Conservation (phyloP, 2,888 invertebrate species). For the Anagyrus pseudococci region DNA sequence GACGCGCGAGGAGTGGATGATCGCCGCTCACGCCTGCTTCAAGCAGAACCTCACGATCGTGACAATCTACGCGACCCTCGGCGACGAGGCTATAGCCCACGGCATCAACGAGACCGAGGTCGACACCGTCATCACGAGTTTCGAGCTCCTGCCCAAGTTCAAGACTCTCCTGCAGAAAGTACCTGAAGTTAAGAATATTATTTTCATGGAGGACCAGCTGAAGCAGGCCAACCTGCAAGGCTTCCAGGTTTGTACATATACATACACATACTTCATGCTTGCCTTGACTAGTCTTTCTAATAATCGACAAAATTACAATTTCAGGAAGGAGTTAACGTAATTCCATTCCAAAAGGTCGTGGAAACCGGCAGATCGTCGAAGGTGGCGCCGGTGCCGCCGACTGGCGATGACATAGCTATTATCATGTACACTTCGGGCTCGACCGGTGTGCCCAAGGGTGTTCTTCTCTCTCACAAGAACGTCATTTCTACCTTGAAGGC, state of each 20-base stretch:
- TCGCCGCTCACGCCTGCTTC: conserved; percentile 95
- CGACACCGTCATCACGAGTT: conserved; percentile 89
- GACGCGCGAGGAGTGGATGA: conserved; percentile 97
- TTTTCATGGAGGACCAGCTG: conserved; percentile 90
- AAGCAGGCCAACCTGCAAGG: conserved; percentile 73
- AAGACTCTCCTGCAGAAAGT: conserved; percentile 76
- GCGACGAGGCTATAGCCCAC: conserved; percentile 95
- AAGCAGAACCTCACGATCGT: conserved; percentile 86
- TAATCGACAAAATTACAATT: conserved; percentile 8
- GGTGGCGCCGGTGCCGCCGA: conserved; percentile 65
- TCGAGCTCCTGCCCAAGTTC: conserved; percentile 91
- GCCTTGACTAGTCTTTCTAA: neutral
- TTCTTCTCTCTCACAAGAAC: conserved; percentile 82
- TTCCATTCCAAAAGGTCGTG: conserved; percentile 78
- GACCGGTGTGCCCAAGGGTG: conserved; percentile 94
- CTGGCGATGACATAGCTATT: conserved; percentile 84
- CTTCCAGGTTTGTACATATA: conserved; percentile 64
- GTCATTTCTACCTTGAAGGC: conserved; percentile 81
- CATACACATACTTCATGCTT: neutral
- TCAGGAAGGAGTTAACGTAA: conserved; percentile 72
- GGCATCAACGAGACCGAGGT: conserved; percentile 98
- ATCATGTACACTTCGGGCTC: conserved; percentile 99
- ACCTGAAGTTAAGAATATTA: conserved; percentile 78
- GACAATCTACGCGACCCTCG: conserved; percentile 95
- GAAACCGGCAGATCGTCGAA: conserved; percentile 63